Base-by-base conservation (phyloP, 2,888 invertebrate genomes). In the Rotaria sp. region DNA sequence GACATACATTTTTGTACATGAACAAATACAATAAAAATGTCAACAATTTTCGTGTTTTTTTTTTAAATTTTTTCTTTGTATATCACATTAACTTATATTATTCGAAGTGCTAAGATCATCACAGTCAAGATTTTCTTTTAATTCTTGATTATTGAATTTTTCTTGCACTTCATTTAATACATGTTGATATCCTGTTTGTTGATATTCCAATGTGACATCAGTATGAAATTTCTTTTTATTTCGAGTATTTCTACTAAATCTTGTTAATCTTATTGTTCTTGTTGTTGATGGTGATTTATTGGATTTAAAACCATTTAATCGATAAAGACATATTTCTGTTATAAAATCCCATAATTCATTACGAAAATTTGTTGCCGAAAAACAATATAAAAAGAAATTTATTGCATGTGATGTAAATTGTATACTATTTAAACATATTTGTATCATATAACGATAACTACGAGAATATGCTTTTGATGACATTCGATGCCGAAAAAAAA, bases 321-420 rank as follows among this genome's bases (percentile, higher is more conserved):
- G 67, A 35, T 4, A 8, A 7, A 35, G 21, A 80, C 80, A 80
- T 11, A 45, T 7, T 45, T 45, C 41, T 13, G 13, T 26, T 26
- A 45, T 26, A n/a, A 80, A 41, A 45, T 11, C 80, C 8, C 5
- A n/a, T 45, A 86, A 80, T 84, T 86, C 86, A 30, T 48, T n/a
- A 18, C 86, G 74, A 59, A 86, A 86, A 59, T 85, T 86, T 10
- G 85, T 85, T 30, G 85, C 86, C 15, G 86, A 85, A 85, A 86
- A 86, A 35, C 85, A 84, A 52, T 86, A 86, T 35, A 86, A 38
- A 80, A 86, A 85, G 80, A 86, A 86, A 41, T 86, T 86, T 11
- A 86, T 85, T 24, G 85, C 86, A 80, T 86, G 86, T 30, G 85
- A 74, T 24, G 86, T 86, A 59, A 85, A 85, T 45, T 85, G 84